Evolutionary conservation across 2,888 invertebrate species (phyloP), one percentile per base, ranked within the genome.

Genomic region (Euclidia mi): DNA sequence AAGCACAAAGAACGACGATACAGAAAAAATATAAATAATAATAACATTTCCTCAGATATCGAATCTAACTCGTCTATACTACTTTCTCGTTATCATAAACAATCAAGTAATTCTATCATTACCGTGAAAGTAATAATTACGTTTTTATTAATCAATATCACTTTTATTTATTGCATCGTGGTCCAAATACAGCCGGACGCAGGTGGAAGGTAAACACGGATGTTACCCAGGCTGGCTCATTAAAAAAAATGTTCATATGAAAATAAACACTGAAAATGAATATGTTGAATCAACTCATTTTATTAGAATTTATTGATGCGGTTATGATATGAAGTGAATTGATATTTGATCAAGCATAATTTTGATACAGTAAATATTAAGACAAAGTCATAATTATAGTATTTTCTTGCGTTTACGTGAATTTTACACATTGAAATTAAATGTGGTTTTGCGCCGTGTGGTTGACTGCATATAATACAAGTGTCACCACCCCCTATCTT

Each of bases 101-200:
- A 62, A 57, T 71, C 65, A 28, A 62, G 65, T 73, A 76, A 74
- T 79, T 74, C 4, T 25, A 76, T 72, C 71, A 68, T 78, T 76
- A 76, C 67, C 71, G 60, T 65, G 77, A 73, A 71, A 65, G 63
- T 64, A 61, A 69, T 79, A 77, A 80, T 82, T 79, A 76, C 65
- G 59, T 74, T 77, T 73, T 75, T 81, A 78, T 79, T 78, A 79
- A 81, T 79, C 77, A 72, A 76, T 81, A 79, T 75, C 71, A 75
- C 74, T 77, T 79, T 84, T 84, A 84, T 88, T 86, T 86, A 87
- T 85, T 80, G 80, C 77, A 71, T 64, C 75, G 71, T 81, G 84
- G 82, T 82, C 86, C 82, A 87, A 89, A 88, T 85, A 84, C 69
- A 79, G 84, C 89, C 92, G 93, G 93, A 92, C 85, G 92, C 92